Base-by-base conservation (phyloP, 2,113 vertebrate genomes). In the Colius striatus region DNA sequence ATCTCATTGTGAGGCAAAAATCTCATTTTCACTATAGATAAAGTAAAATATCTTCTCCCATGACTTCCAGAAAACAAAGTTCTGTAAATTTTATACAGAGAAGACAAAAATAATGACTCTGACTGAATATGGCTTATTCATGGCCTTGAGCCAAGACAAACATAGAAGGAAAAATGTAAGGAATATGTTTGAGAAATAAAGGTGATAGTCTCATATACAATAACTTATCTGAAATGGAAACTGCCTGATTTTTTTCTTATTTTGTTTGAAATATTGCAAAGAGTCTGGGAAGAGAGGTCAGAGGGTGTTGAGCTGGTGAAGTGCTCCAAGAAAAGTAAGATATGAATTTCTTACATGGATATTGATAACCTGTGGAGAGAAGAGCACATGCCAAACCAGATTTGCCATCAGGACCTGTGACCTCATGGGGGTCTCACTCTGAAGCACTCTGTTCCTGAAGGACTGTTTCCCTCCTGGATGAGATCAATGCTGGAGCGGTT, bases 101-200 rank as follows among this genome's bases (percentile, higher is more conserved):
- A 82, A 91, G n/a, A 66, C 47, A 89, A 87, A 95, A 96, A 82
- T 58, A 95, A 94, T 92, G 78, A 76, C 36, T 29, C 16, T 58
- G 70, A 29, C 30, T 65, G 80, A 84, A 82, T 86, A 66, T 30
- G 29, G 43, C 32, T 93, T 95, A 67, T 94, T 94, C 32, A 53
- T 83, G 43, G 83, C 91, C 91, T 92, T 53, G 65, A 89, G 89
- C 54, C 66, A 91, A 94, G 77, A 65, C 41, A 89, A 78, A 72
- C 30, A 67, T 20, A 94, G 58, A 82, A 72, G 11, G 30, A 78
- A 43, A 89, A 48, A 60, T 90, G 76, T 43, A 86, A 54, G 65
- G 57, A 92, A 61, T 82, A 72, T 62, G 26, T 84, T 36, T 87
- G 41, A 91, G 32, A 94, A 36, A 82, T 89, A 54, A 82, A 92